Percentiles rank a stretch among this genome's conserved stretches.
These are phyloP conservation scores for Zaprionus camerounensis DNA, from an alignment of 1,140 invertebrate genomes.

Conservation along the genomic window DNA sequence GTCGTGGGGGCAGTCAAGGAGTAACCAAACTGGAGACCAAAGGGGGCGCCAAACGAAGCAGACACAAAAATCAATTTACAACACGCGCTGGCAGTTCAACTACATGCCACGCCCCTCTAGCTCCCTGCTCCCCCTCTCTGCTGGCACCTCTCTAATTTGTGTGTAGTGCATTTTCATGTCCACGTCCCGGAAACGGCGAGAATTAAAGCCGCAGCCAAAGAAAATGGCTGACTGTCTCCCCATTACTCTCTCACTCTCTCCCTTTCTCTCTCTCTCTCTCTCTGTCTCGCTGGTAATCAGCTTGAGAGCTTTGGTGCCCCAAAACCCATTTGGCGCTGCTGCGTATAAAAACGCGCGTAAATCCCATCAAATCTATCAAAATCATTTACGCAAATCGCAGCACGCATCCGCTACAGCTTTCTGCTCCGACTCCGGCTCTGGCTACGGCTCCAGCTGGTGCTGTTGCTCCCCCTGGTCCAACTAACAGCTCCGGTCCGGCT, in stretches of 20 bases:
- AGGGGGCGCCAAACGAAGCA: slow-evolving; percentile 29
- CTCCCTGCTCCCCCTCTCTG: not conserved
- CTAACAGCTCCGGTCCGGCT: slow-evolving; percentile 22
- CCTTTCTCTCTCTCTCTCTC: not conserved
- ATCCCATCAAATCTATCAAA: slow-evolving; percentile 81
- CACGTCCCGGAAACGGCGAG: slow-evolving; percentile 51
- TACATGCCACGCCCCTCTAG: slow-evolving; percentile 1
- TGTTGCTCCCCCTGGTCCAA: not conserved
- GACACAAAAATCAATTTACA: slow-evolving; percentile 76
- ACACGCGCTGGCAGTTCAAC: slow-evolving; percentile 20
- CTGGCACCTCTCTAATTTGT: slow-evolving; percentile 60
- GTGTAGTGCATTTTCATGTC: slow-evolving; percentile 78
- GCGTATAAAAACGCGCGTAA: slow-evolving; percentile 43
- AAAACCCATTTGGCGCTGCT: slow-evolving; percentile 28
- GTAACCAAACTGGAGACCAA: slow-evolving; percentile 19
- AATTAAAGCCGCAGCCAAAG: slow-evolving; percentile 59
- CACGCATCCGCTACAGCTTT: slow-evolving; percentile 23
- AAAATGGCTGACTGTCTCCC: slow-evolving; percentile 1
- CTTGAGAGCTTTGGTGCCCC: slow-evolving; percentile 37
- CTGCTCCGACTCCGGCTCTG: not conserved
- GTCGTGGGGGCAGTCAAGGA: not conserved
- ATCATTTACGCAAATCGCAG: slow-evolving; percentile 78
- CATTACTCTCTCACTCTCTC: not conserved
- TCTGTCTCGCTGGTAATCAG: slow-evolving; percentile 35
- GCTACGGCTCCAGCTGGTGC: slow-evolving; percentile 1